Conservation (phyloP, 2,113 vertebrate species). For the Indicator maculatus region DNA sequence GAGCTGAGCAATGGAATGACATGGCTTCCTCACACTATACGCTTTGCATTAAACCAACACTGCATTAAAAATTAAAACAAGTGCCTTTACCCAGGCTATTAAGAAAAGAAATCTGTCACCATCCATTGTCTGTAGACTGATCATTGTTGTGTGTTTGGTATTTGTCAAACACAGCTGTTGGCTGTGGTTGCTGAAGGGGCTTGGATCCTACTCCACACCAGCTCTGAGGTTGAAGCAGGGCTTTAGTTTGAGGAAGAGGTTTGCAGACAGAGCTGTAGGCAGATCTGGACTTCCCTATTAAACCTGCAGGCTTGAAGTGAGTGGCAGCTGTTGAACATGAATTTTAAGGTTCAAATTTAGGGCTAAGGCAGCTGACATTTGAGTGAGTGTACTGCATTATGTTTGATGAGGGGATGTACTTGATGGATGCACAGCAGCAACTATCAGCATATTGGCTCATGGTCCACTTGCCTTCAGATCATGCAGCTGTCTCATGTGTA, state of each 20-base stretch:
- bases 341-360: not conserved
- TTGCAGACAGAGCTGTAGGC: not conserved
- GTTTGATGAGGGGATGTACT: not conserved
- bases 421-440: not conserved
- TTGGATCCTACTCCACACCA: not conserved
- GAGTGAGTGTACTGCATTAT: not conserved
- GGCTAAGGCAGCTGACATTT: not conserved
- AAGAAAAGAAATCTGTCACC: not conserved
- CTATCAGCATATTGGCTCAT: not conserved
- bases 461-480: not conserved
- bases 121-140: fast-evolving
- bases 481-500: fast-evolving
- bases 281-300: not conserved
- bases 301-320: not conserved
- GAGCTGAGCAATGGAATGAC: not conserved
- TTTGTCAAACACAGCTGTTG: not conserved
- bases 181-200: not conserved
- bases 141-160: not conserved
- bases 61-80: not conserved
- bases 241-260: not conserved
- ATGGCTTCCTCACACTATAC: not conserved
- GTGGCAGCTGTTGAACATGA: not conserved
- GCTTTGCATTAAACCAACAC: not conserved
- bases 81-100: not conserved
- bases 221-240: fast-evolving